These are phyloP conservation scores for Dendronephthya gigantea DNA, from an alignment of 64 coral and sea anemone species.

Conservation along the genomic window DNA sequence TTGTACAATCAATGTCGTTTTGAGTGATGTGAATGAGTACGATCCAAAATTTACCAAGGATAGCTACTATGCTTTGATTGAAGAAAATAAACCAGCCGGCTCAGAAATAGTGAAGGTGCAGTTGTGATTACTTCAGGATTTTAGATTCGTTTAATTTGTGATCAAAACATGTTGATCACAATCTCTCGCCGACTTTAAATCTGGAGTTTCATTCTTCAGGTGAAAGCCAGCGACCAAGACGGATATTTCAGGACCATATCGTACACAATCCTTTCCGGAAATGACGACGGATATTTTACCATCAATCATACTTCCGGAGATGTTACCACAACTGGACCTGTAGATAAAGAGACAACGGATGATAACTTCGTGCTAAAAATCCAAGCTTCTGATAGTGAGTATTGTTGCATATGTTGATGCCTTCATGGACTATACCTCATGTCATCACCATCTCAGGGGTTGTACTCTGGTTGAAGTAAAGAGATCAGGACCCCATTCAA, in stretches of 20 bases:
- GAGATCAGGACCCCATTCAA: too few species aligned
- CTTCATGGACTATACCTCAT: too few species aligned
- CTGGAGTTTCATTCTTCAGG: too few species aligned
- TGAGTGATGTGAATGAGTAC: not conserved
- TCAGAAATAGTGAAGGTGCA: not conserved
- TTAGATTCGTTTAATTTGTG: not conserved
- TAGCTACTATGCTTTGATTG: not conserved
- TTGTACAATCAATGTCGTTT: not conserved
- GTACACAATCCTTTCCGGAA: not conserved
- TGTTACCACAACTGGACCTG: not conserved
- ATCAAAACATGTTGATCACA: not conserved
- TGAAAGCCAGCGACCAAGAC: not conserved
- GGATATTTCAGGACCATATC: not conserved
- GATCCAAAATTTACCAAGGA: not conserved
- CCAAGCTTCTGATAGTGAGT: slow-evolving; percentile 10
- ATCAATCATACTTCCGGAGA: not conserved
- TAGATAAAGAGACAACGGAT: not conserved
- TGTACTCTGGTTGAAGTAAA: not conserved
- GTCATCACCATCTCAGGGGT: not conserved
- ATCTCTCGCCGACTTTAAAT: not conserved
- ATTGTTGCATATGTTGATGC: not conserved
- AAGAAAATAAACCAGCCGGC: not conserved
- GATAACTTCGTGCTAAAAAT: not conserved
- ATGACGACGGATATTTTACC: not conserved
- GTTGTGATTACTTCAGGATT: not conserved